Evolutionary conservation across 2,888 invertebrate species (phyloP), one percentile per base, ranked within the genome.

Genomic region (Watsonalla binaria): DNA sequence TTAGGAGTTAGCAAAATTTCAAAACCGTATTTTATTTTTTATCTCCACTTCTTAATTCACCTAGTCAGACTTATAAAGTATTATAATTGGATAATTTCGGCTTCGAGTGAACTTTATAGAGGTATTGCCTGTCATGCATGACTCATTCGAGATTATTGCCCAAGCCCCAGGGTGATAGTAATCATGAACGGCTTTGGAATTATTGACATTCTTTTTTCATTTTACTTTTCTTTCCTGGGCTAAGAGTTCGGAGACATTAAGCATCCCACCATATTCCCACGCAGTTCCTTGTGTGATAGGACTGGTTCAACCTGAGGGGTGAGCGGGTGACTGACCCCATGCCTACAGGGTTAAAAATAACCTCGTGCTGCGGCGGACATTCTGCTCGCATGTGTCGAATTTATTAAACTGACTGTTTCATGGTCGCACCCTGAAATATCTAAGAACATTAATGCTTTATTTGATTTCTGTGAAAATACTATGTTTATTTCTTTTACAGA

Each of bases 381-480:
- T 90, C 90, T 87, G 90, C 79, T 88, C 82, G 81, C 90, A 90
- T 90, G 84, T 90, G 90, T 89, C 86, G 89, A 89, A 89, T 90
- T 87, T 82, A 88, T 85, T 86, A 86, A 88, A 87, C 86, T 87
- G 84, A 78, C 82, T 86, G 86, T 89, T 90, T 90, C 90, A 90
- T 76, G 90, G 90, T 86, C 90, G 82, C 83, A 76, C 80, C 82
- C 79, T 88, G 84, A 78, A 77, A 83, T 60, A 86, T 82, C 79
- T 78, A 60, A 65, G 77, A 86, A 84, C 70, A 68, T 66, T 66
- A 66, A 61, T 55, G 50, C 45, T 50, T 33, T 52, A 33, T 42
- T 45, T 54, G 58, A n/a, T 6, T 37, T 37, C 2, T 37, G 37
- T 24, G 24, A 24, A 24, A 24, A 37, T 37, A 5, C 9, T 37